A percentile compares a stretch with the other conserved stretches of the same genome.
Conservation (phyloP, 2,113 vertebrate genomes). For the Syngnathus scovelli region DNA sequence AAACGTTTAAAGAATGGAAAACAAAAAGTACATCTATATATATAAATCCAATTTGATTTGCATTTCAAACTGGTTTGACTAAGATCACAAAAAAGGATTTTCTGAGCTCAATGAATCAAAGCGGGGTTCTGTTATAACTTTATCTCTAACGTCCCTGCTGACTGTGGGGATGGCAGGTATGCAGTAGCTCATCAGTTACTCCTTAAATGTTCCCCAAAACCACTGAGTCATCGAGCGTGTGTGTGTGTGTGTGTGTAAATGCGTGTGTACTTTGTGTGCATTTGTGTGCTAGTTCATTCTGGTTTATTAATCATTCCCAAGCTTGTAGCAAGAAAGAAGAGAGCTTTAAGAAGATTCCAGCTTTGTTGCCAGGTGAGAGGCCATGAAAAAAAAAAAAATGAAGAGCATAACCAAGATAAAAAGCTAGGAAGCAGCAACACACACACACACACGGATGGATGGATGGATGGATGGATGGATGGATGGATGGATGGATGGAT, state of each 20-base stretch:
- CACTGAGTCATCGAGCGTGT: slow-evolving; percentile 28
- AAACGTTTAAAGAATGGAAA: too few relatives aligned
- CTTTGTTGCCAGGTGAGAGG: slow-evolving; percentile 38
- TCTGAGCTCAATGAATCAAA: slow-evolving; percentile 28
- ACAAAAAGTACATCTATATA: too few relatives aligned
- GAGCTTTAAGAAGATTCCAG: slow-evolving; percentile 36
- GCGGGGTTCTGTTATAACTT: slow-evolving; percentile 15
- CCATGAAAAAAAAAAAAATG: slow-evolving; percentile 15
- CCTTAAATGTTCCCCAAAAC: slow-evolving; percentile 46
- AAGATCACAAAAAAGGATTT: slow-evolving; percentile 24
- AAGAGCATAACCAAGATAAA: slow-evolving; percentile 14
- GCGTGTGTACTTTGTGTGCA: too few relatives aligned
- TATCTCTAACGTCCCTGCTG: slow-evolving; percentile 18
- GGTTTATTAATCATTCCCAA: slow-evolving; percentile 63
- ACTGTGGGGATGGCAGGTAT: slow-evolving; percentile 36
- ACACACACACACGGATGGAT: not conserved
- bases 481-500: too few relatives aligned
- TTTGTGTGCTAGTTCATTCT: too few relatives aligned
- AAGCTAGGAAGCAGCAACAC: not conserved
- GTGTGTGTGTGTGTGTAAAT: slow-evolving; percentile 1
- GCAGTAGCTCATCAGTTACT: slow-evolving; percentile 27
- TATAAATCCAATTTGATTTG: not conserved
- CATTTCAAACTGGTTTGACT: slow-evolving; percentile 12
- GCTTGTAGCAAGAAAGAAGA: slow-evolving; percentile 44
- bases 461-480: too few relatives aligned